A percentile compares a stretch with the other conserved stretches of the same genome.
These are phyloP conservation scores for Campylomormyrus numenius DNA, from an alignment of 2,113 vertebrate species.

Conservation along the genomic window DNA sequence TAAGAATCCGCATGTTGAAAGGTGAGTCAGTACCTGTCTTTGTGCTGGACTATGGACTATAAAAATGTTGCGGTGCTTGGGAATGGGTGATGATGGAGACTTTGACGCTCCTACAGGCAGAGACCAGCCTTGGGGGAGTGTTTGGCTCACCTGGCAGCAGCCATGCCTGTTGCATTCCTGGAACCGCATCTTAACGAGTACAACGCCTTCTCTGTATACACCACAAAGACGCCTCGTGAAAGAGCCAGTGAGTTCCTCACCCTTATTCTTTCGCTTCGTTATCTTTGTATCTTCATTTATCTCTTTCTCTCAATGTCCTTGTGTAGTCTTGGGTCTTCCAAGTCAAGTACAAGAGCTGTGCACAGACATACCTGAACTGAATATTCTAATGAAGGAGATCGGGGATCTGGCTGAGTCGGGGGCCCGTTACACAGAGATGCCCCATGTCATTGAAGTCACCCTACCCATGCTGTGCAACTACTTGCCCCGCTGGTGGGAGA, in stretches of 20 bases:
- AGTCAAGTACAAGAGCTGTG: constrained; percentile 85
- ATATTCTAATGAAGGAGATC: constrained; percentile 76
- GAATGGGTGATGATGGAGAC: not conserved
- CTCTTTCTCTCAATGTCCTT: not conserved
- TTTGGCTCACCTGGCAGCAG: constrained; percentile 80
- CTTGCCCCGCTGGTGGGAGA: constrained; percentile 90
- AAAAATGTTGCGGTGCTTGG: not conserved
- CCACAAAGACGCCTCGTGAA: constrained; percentile 84
- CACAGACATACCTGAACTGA: constrained; percentile 80
- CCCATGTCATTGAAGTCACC: constrained; percentile 88
- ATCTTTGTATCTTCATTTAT: not conserved
- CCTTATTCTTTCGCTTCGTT: not conserved
- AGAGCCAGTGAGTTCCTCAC: constrained; percentile 70
- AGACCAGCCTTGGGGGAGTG: constrained; percentile 85
- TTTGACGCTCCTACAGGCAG: constrained; percentile 56
- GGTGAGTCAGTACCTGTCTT: constrained; percentile 51
- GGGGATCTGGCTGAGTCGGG: constrained; percentile 85
- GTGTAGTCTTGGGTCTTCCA: constrained; percentile 77
- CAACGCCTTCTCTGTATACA: constrained; percentile 86
- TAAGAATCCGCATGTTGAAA: constrained; percentile 81
- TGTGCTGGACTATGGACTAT: not conserved
- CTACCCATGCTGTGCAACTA: constrained; percentile 94
- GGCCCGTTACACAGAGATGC: constrained; percentile 92
- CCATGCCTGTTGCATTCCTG: constrained; percentile 86
- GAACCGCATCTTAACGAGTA: constrained; percentile 80